Base-by-base conservation (phyloP, 2,113 vertebrate genomes). In the Xenus cinereus region DNA sequence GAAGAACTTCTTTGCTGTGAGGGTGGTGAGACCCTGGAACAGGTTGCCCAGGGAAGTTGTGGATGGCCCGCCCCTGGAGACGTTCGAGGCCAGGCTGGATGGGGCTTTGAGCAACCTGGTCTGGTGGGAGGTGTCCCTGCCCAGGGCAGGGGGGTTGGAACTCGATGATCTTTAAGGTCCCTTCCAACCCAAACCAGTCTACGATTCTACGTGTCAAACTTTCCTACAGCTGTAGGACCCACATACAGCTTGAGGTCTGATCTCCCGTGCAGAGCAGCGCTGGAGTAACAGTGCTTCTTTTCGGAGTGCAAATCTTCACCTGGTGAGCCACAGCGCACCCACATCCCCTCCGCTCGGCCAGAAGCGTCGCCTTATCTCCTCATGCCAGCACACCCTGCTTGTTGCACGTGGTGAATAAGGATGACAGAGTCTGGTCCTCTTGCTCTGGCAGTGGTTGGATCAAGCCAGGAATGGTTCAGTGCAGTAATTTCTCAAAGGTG, bases 271-370 rank as follows among this genome's bases (percentile, higher is more conserved):
- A n/a, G 45, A 92, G 33, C 59, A 59, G 21, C 2, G 3, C 33
- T 63, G 45, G 12, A 17, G 7, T 39, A 46, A 48, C 1, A 1
- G 4, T 54, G 37, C 26, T 60, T 27, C 48, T 56, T 92, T 59
- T 35, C 6, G 13, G 43, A 86, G 27, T 0, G 5, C 4, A 7
- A 23, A n/a, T 72, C 63, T 50, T 80, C 69, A 23, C 19, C 14
- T 4, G 2, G 21, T 28, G 48, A 76, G 57, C 50, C 35, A 26
- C 54, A 57, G 66, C 35, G 57, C 56, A 66, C 54, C 27, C 32
- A 11, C 6, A 3, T 33, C 50, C 15, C 26, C 32, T 74, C 45
- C 68, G 48, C 60, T 57, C 0, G 0, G 79, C 77, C 10, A 1
- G 54, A 56, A 66, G 33, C 39, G 60, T 19, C 5, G 3, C 63